Evolutionary conservation across 2,113 vertebrate species (phyloP).

Genomic region (Heterotis niloticus): DNA sequence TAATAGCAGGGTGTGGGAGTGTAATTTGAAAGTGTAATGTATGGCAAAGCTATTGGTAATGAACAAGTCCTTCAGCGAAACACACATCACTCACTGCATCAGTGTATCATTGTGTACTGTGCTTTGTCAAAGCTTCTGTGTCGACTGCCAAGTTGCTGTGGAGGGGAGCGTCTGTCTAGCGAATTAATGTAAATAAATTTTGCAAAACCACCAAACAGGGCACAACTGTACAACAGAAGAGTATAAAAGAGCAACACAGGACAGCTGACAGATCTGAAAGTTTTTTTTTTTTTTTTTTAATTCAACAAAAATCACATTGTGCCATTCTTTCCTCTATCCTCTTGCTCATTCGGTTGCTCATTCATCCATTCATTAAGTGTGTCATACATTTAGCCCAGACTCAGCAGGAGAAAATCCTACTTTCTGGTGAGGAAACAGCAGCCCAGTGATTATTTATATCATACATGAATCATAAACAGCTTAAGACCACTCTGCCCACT

Average conservation of each 20-base stretch:
- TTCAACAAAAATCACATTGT: neutral
- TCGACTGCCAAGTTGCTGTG: neutral
- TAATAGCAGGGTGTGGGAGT: conserved; percentile 17
- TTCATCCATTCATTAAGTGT: neutral
- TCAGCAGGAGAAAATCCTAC: neutral
- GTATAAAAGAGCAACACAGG: too few relatives aligned
- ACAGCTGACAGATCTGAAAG: neutral
- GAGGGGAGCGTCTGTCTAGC: neutral
- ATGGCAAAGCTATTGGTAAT: neutral
- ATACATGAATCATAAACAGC: neutral
- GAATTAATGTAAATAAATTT: neutral
- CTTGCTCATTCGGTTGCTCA: neutral
- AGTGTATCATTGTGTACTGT: neutral
- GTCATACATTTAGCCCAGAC: neutral
- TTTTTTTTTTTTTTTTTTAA: too few relatives aligned
- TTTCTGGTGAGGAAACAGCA: neutral
- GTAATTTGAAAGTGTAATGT: conserved; percentile 9
- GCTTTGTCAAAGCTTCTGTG: neutral
- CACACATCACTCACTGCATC: neutral
- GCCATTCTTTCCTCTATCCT: neutral
- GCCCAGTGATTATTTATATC: neutral
- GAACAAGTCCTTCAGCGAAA: neutral
- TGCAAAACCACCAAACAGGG: neutral
- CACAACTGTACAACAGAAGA: too few relatives aligned
- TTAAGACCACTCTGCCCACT: neutral